Base-by-base conservation (phyloP, 2,113 vertebrate species). In the Emydocephalus ijimae region DNA sequence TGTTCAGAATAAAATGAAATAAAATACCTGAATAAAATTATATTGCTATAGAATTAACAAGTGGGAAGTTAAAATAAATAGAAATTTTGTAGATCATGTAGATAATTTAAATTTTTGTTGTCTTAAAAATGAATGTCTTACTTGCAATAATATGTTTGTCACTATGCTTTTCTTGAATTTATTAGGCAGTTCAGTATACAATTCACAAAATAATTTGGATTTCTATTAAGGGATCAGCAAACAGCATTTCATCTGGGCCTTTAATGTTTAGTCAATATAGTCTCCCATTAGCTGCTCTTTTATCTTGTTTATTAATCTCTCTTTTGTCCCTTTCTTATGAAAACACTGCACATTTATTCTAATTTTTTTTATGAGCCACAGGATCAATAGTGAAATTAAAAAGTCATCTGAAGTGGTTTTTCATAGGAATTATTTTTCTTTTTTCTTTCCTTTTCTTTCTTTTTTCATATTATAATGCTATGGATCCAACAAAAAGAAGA, bases 271-370 rank as follows among this genome's bases (percentile, higher is more conserved):
- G 29, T 92, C 87, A 94, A 0, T 89, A 74, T 74, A 93, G n/a
- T 89, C 88, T 93, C 81, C 39, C 26, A 89, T 61, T 20, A 95
- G 39, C 56, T 89, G 94, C 34, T 39, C 24, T 34, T 94, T 92
- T 94, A 93, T 92, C 96, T 96, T 96, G 3, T 34, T 90, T 59
- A 14, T 92, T 91, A 50, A 90, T 92, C 48, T 92, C 89, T 11
- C 15, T 1, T 10, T 23, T 15, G 2, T 23, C 55, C 34, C 88
- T 57, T 92, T 87, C 45, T 52, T 54, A 89, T 89, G 4, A 34
- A 93, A 61, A 92, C 26, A 90, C 57, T 11, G 23, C 34, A 34
- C 64, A 39, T 4, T 89, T 91, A 7, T 89, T 1, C 50, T 93
- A 10, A 89, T 57, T 0, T 3, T 0, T 57, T 1, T 93, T 92